Conservation (phyloP, 2,888 invertebrate species). For the Agrotis segetum region DNA sequence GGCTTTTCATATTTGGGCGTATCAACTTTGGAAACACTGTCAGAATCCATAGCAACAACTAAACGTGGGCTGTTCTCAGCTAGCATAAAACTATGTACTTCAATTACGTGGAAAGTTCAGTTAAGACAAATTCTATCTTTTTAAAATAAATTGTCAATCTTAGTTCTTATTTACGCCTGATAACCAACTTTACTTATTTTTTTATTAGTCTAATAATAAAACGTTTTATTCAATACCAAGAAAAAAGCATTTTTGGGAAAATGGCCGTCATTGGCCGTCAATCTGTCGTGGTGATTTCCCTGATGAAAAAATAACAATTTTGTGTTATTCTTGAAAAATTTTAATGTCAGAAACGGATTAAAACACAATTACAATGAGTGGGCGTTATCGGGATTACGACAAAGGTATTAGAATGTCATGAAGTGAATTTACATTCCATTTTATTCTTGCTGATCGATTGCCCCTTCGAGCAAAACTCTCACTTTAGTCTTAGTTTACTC, state of each 20-base stretch:
- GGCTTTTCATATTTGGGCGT: conserved; percentile 11
- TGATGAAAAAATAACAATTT: conserved; percentile 27
- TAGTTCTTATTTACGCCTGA: accelerated
- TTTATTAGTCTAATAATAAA: conserved; percentile 23
- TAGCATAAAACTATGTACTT: background rate
- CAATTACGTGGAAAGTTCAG: too few species aligned
- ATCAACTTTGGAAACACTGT: conserved; percentile 2
- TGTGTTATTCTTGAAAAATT: conserved; percentile 23
- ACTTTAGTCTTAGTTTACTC: conserved; percentile 66
- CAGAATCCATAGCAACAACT: conserved; percentile 3
- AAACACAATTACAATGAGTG: conserved; percentile 73
- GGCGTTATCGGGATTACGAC: conserved; percentile 75
- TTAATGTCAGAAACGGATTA: conserved; percentile 43
- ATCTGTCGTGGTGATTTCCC: conserved; percentile 33
- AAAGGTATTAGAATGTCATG: conserved; percentile 83
- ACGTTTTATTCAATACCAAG: conserved; percentile 38
- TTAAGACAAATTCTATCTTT: background rate
- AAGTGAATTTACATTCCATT: conserved; percentile 59
- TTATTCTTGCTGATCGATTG: conserved; percentile 38
- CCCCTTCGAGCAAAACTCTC: conserved; percentile 35
- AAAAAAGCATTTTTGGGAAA: conserved; percentile 37
- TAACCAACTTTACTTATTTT: background rate
- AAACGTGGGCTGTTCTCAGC: conserved; percentile 30
- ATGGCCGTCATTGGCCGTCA: conserved; percentile 61
- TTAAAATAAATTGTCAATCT: too few species aligned